Evolutionary conservation across 2,888 invertebrate species (phyloP).

Genomic region (Lepidochitona cinerea): DNA sequence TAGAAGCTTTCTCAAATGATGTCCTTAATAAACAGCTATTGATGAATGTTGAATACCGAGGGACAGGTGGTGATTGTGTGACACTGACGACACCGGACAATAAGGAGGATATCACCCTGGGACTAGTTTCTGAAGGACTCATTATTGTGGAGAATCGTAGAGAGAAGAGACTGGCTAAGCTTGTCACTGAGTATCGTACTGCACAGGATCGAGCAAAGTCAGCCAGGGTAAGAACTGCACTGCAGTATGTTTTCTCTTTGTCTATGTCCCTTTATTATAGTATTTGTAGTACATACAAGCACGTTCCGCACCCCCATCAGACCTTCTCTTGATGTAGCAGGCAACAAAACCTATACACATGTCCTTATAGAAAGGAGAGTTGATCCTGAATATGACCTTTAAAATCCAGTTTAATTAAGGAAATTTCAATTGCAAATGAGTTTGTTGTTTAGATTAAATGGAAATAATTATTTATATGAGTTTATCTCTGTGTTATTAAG

Average conservation of each 20-base stretch:
- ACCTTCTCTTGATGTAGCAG: too few species aligned
- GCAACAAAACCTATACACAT: too few species aligned
- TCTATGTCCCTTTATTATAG: too few species aligned
- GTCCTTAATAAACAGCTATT: slow-evolving; percentile 82
- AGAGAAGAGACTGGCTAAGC: slow-evolving; percentile 83
- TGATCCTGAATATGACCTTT: too few species aligned
- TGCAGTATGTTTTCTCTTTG: too few species aligned
- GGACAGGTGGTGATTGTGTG: slow-evolving; percentile 50
- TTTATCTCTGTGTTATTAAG: neutral
- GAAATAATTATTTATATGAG: neutral
- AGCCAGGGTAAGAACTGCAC: slow-evolving; percentile 74
- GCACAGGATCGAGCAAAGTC: slow-evolving; percentile 91
- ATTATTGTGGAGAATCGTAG: slow-evolving; percentile 83
- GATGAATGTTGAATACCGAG: slow-evolving; percentile 87
- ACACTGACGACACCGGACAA: slow-evolving; percentile 59
- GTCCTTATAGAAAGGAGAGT: too few species aligned
- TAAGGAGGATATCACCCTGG: slow-evolving; percentile 82
- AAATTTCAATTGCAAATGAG: too few species aligned
- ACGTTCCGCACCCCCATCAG: too few species aligned
- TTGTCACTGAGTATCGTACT: slow-evolving; percentile 84
- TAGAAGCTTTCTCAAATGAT: slow-evolving; percentile 78
- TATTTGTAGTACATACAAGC: too few species aligned
- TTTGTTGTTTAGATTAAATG: neutral
- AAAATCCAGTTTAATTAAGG: too few species aligned
- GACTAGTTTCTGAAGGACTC: slow-evolving; percentile 88